phyloP scores from a whole-genome alignment of 2,113 vertebrate genomes.

The Aptenodytes forsteri region DNA sequence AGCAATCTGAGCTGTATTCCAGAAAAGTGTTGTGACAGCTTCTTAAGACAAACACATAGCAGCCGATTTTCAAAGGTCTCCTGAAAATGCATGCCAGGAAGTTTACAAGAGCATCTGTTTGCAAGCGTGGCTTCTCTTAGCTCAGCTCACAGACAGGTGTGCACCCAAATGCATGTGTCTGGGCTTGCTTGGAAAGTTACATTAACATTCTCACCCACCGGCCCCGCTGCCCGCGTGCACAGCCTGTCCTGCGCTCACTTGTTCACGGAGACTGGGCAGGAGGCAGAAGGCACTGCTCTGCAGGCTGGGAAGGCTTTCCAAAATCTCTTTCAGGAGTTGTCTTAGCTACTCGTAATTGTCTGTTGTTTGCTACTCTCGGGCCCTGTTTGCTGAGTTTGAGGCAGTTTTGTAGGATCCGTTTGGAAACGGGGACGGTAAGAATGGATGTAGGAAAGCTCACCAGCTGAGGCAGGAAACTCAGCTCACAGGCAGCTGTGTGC shows the following conservation, averaged over 20 bases:
- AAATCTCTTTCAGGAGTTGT: not conserved
- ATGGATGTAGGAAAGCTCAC: not conserved
- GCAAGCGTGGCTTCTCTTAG: not conserved
- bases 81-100: not conserved
- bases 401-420: not conserved
- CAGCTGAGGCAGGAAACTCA: not conserved
- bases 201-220: not conserved
- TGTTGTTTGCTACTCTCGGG: not conserved
- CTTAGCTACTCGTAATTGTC: not conserved
- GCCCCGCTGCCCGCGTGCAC: fast-evolving
- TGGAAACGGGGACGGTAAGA: not conserved
- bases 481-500: not conserved
- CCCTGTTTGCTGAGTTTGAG: not conserved
- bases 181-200: not conserved
- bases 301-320: not conserved
- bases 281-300: not conserved
- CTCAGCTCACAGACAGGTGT: not conserved
- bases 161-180: not conserved
- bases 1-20: not conserved
- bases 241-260: not conserved
- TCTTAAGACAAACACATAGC: not conserved
- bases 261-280: not conserved
- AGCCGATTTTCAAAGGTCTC: not conserved
- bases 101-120: not conserved
- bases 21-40: not conserved